Evolutionary conservation across 1,140 invertebrate genomes (phyloP), one percentile per base, ranked within the genome.

Genomic region (Lasaia peninsularis): DNA sequence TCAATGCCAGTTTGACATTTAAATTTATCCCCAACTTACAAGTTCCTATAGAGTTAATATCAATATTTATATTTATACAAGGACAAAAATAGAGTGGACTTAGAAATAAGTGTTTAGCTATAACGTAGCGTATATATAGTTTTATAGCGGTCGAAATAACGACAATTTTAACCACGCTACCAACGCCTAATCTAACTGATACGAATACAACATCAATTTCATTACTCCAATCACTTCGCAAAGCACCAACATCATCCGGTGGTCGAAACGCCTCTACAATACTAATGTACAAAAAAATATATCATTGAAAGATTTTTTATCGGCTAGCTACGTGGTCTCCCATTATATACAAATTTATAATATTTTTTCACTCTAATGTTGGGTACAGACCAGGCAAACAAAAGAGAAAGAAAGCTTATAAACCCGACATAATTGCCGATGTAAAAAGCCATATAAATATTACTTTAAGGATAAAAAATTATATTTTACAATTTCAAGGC

Each of bases 181-280:
- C 57, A 52, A 37, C 21, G 51, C 51, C 32, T 40, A 52, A 24
- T 52, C 33, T 53, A 32, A 16, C 28, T 28, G n/a, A 24, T 56
- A 69, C 73, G 56, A 71, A 66, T 68, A 78, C 73, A 80, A 75
- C 73, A 76, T 59, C 67, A 56, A 72, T 65, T 58, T 58, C 57
- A 65, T 63, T 60, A 60, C 71, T 57, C 65, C 52, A 52, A 58
- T 34, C 52, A 59, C 62, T 62, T 60, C 73, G 73, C 80, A 69
- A 87, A 88, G 82, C 82, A 86, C 82, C 85, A 83, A 78, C 72
- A 60, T 69, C 69, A 55, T 60, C 78, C 82, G 81, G 80, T 81
- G 81, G 80, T 74, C 82, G 78, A 72, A 79, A 69, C 68, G 73
- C 66, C 52, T 54, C 56, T 49, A 60, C 60, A 74, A 77, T 59